Percentiles rank a stretch among this genome's conserved stretches.
These are phyloP conservation scores for Morus bassanus DNA, from an alignment of 2,797 vertebrate species.

Conservation along the genomic window DNA sequence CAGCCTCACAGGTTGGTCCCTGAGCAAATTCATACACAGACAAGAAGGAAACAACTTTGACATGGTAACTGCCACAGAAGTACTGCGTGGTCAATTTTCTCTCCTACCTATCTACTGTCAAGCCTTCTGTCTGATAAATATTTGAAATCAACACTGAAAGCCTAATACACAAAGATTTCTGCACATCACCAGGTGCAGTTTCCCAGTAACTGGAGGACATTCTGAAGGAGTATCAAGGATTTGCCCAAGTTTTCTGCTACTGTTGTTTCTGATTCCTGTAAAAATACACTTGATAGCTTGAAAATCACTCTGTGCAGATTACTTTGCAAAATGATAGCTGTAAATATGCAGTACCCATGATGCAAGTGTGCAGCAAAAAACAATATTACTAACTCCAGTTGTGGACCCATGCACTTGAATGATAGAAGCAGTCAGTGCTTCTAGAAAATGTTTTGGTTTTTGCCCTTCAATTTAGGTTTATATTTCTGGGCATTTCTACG, in stretches of 20 bases:
- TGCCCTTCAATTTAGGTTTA: background rate
- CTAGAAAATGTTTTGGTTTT: background rate
- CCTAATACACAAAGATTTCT: background rate
- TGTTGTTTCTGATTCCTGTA: background rate
- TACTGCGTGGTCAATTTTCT: rapidly evolving
- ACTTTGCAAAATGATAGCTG: background rate
- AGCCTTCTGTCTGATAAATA: background rate
- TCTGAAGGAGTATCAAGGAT: background rate
- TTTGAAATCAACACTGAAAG: background rate
- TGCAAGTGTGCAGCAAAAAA: background rate
- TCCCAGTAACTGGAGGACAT: background rate
- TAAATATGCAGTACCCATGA: background rate
- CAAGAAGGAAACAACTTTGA: background rate
- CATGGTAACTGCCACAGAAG: background rate
- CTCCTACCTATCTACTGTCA: background rate
- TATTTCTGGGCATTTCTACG: background rate
- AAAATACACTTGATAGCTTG: background rate
- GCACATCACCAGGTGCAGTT: background rate
- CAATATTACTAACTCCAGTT: background rate
- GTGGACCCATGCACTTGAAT: background rate
- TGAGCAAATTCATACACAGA: background rate
- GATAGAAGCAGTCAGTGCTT: background rate
- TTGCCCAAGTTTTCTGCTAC: background rate
- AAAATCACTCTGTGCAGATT: background rate
- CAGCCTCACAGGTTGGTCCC: background rate